These are phyloP conservation scores for Crotalus viridis DNA, from an alignment of 2,113 vertebrate species.

Conservation along the genomic window DNA sequence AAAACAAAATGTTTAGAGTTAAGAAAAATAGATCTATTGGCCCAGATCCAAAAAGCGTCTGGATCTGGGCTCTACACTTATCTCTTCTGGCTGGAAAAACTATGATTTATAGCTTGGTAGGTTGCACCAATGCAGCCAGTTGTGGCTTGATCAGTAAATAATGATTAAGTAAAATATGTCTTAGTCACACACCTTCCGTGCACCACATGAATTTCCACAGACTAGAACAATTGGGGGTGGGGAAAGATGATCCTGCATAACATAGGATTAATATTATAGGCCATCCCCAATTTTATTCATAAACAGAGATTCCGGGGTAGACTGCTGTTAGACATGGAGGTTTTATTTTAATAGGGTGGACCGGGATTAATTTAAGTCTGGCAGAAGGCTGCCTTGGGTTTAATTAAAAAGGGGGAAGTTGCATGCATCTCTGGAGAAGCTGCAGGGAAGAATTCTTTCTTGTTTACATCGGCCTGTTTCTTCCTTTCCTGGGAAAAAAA, in stretches of 20 bases:
- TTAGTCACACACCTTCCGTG: background rate
- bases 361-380: background rate
- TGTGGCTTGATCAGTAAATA: background rate
- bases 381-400: background rate
- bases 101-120: background rate
- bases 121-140: background rate
- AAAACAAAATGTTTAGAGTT: background rate
- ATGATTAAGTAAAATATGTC: background rate
- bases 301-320: background rate
- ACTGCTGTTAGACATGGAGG: background rate
- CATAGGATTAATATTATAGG: background rate
- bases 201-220: background rate
- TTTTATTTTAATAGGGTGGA: background rate
- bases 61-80: background rate
- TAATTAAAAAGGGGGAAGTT: background rate
- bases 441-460: background rate
- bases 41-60: background rate
- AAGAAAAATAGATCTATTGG: background rate
- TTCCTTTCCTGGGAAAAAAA: background rate
- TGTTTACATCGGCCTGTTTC: background rate
- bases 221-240: background rate
- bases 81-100: background rate
- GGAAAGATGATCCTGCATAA: background rate
- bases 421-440: background rate
- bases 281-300: background rate